These are phyloP conservation scores for Anadara kagoshimensis DNA, from an alignment of 1,140 invertebrate species.

Conservation along the genomic window DNA sequence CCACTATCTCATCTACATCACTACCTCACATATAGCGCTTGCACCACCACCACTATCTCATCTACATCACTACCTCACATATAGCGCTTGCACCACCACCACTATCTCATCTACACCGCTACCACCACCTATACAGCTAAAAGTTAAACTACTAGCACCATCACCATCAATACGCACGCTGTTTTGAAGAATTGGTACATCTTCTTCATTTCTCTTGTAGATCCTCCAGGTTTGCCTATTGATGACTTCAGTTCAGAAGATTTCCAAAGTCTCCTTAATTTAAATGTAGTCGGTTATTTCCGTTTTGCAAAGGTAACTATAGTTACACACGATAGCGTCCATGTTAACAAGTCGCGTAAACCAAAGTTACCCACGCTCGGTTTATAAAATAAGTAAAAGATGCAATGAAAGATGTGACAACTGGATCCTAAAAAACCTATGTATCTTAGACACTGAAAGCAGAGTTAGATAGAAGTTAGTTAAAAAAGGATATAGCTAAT, in stretches of 20 bases:
- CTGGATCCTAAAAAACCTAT: neutral
- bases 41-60: too few relatives aligned
- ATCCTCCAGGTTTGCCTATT: conserved; percentile 60
- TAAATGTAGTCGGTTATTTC: conserved; percentile 67
- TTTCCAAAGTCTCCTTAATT: conserved; percentile 55
- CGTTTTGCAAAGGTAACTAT: conserved; percentile 59
- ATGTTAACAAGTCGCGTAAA: neutral
- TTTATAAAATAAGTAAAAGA: neutral
- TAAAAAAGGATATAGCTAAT: neutral
- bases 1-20: too few relatives aligned
- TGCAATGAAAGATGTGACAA: neutral
- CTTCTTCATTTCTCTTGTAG: conserved; percentile 32
- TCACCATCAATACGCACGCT: too few relatives aligned
- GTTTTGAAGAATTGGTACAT: too few relatives aligned
- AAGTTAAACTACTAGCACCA: too few relatives aligned
- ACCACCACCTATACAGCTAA: too few relatives aligned
- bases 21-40: too few relatives aligned
- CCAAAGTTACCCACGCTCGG: too few relatives aligned
- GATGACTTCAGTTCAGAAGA: conserved; percentile 65
- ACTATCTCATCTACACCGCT: too few relatives aligned
- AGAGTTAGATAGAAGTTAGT: neutral
- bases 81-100: too few relatives aligned
- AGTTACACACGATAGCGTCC: too few relatives aligned
- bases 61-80: too few relatives aligned
- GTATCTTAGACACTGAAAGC: neutral